These are phyloP conservation scores for Alligator sinensis DNA, from an alignment of 2,113 vertebrate genomes.

Conservation along the genomic window DNA sequence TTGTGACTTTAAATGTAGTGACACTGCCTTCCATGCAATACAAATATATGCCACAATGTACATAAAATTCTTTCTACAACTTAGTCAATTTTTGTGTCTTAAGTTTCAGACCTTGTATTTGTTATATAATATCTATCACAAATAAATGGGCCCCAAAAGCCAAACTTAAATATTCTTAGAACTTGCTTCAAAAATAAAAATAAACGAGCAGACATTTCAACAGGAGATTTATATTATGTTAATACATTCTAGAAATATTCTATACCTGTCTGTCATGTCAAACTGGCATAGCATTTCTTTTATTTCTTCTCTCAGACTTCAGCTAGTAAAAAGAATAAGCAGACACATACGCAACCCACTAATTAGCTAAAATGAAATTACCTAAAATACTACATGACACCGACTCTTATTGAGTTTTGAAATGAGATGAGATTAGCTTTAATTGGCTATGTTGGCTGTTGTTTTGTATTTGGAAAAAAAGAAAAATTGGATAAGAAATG, in stretches of 20 bases:
- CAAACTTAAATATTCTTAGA: slow-evolving; percentile 14
- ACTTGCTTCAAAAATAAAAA: slow-evolving; percentile 20
- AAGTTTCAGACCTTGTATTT: accelerated
- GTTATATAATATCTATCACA: not conserved
- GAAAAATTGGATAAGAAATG: not conserved
- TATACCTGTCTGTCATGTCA: slow-evolving; percentile 18
- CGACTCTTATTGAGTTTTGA: slow-evolving; percentile 50
- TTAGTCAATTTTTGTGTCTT: not conserved
- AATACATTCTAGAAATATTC: slow-evolving; percentile 9
- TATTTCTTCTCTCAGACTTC: slow-evolving; percentile 2
- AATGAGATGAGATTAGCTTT: slow-evolving; percentile 50
- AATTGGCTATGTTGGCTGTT: slow-evolving; percentile 3
- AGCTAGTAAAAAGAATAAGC: slow-evolving; percentile 42
- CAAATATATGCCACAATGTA: no score
- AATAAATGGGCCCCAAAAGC: slow-evolving; percentile 14
- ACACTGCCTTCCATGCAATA: no score
- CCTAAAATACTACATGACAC: slow-evolving; percentile 25
- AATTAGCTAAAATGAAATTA: slow-evolving; percentile 63
- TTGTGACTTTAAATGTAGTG: no score
- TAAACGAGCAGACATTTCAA: slow-evolving; percentile 1
- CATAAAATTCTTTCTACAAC: no score
- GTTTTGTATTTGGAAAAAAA: slow-evolving; percentile 10
- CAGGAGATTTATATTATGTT: not conserved
- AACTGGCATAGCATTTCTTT: not conserved
- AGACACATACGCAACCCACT: slow-evolving; percentile 26